A percentile compares a stretch with the other conserved stretches of the same genome.
Evolutionary conservation across 2,888 invertebrate genomes (phyloP).

Genomic region (Cataglyphis albicans): DNA sequence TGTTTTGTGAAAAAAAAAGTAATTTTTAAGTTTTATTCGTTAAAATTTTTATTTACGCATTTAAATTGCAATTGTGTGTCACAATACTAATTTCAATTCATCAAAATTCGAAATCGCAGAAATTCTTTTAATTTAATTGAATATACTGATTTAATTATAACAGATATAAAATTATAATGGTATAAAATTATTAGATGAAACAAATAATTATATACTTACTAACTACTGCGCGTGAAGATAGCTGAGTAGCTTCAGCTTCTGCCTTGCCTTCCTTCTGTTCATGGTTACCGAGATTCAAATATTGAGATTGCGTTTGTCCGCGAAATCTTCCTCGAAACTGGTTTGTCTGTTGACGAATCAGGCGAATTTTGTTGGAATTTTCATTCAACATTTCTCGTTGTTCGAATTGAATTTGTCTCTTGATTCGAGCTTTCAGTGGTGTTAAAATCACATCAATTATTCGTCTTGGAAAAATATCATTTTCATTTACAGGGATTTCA

Average conservation of each 20-base stretch:
- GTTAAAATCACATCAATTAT: constrained; percentile 70
- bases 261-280: constrained; percentile 90
- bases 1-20: background rate
- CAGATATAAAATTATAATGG: background rate
- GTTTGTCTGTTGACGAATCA: constrained; percentile 76
- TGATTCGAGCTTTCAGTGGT: constrained; percentile 73
- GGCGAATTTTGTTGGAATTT: constrained; percentile 63
- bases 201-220: constrained; percentile 87
- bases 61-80: background rate
- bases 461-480: constrained; percentile 72
- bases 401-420: constrained; percentile 74
- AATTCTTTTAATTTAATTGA: constrained; percentile 16
- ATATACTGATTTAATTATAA: constrained; percentile 3
- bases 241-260: constrained; percentile 92
- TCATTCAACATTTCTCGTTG: constrained; percentile 69
- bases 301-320: constrained; percentile 95
- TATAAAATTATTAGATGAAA: background rate
- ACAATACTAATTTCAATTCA: background rate
- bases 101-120: background rate
- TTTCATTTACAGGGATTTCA: constrained; percentile 81
- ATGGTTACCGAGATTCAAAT: constrained; percentile 90
- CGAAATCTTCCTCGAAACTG: constrained; percentile 87
- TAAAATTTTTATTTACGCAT: constrained; percentile 11
- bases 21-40: background rate
- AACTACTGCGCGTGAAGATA: constrained; percentile 90